Base-by-base conservation (phyloP, 2,113 vertebrate genomes). In the Alethe diademata region DNA sequence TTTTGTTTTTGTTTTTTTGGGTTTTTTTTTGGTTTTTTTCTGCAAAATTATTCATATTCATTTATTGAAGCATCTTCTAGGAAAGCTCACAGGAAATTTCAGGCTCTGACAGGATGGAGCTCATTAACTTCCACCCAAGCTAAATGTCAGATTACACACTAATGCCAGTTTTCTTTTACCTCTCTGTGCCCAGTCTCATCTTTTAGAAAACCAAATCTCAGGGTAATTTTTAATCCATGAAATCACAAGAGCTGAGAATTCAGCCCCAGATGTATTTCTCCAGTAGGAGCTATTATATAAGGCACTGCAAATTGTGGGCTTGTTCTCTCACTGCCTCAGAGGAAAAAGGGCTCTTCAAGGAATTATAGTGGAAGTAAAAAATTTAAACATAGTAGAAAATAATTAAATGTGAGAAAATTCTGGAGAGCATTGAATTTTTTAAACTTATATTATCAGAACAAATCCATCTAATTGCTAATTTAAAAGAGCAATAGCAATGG, bases 81-180 rank as follows among this genome's bases (percentile, higher is more conserved):
- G 61, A 95, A 88, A 74, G 64, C 88, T 94, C 58, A 24, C 5
- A 12, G 75, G 90, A 71, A 88, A 60, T 95, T 93, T 93, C 57
- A 79, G 81, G n/a, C 58, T 92, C 86, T 95, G 88, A 65, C 81
- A 62, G 60, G 67, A 92, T 73, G 48, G 67, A 88, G 82, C 78
- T 96, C 90, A 78, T 96, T 92, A 90, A 86, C 60, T 93, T 95
- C 75, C 33, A 90, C 56, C 72, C 64, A 70, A 95, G 64, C 57
- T 93, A 88, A 91, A 93, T 93, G 76, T 75, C 79, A 84, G 66
- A 95, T 92, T 96, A 75, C 88, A 86, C 60, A 81, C 29, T 86
- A 94, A 86, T 72, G 53, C 56, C 76, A 96, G 35, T 86, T 95
- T 86, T 69, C 43, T 72, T 60, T 81, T 92, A 81, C 87, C 53